phyloP scores from a whole-genome alignment of 2,113 vertebrate genomes.

The Jacana jacana region DNA sequence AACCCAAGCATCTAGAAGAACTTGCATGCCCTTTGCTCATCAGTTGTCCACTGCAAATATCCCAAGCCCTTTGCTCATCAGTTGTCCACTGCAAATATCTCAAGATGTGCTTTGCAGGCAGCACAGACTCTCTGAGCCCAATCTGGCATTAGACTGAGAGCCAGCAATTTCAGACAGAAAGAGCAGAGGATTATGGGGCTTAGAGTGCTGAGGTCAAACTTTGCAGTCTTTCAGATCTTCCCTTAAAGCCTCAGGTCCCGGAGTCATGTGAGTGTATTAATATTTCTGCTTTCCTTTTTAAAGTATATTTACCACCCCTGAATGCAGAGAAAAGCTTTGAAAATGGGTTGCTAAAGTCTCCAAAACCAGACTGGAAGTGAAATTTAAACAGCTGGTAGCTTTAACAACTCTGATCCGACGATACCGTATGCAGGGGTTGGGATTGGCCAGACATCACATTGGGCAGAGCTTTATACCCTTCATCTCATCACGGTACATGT shows the following conservation, averaged over 20 bases:
- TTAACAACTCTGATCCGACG: background rate
- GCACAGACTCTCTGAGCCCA: background rate
- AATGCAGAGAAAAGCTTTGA: background rate
- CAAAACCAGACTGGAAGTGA: background rate
- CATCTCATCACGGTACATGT: fast-evolving
- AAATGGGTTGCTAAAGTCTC: background rate
- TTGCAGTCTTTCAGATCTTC: background rate
- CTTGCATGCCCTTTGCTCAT: background rate
- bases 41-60: background rate
- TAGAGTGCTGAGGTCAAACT: background rate
- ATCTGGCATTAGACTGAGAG: background rate
- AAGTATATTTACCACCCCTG: background rate
- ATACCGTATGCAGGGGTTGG: background rate
- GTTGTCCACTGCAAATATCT: background rate
- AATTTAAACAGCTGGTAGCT: background rate
- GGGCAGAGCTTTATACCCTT: background rate
- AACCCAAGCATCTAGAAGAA: background rate
- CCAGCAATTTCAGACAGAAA: background rate
- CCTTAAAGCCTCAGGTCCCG: background rate
- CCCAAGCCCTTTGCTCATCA: background rate
- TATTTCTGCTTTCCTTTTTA: background rate
- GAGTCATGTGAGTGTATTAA: background rate
- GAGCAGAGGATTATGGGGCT: background rate
- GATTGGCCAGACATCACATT: background rate
- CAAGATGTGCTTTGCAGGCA: background rate